These are phyloP conservation scores for Columba livia DNA, from an alignment of 2,113 vertebrate genomes.

Conservation along the genomic window DNA sequence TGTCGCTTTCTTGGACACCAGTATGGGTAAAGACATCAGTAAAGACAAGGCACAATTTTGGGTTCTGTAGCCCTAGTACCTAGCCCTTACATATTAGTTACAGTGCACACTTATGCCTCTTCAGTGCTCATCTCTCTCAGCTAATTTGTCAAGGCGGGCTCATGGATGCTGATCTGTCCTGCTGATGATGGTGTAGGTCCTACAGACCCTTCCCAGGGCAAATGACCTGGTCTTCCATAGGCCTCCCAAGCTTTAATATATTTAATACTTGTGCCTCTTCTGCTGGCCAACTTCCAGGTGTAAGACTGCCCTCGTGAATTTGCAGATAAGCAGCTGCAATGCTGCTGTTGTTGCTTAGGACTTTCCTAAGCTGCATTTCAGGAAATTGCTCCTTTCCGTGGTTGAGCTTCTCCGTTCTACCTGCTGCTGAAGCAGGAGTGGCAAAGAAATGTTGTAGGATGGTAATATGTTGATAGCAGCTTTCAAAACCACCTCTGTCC, in stretches of 20 bases:
- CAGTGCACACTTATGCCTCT: neutral
- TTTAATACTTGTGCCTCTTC: neutral
- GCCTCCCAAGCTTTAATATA: neutral
- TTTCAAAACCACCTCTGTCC: neutral
- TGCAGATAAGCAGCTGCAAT: neutral
- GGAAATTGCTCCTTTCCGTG: neutral
- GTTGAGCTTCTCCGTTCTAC: neutral
- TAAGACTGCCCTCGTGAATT: neutral
- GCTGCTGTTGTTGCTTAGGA: neutral
- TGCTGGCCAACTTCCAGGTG: neutral
- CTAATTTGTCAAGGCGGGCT: neutral
- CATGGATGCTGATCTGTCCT: neutral
- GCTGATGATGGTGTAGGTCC: neutral
- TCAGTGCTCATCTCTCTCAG: neutral
- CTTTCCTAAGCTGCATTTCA: neutral
- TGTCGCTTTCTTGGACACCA: neutral
- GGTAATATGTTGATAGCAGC: neutral
- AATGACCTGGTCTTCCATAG: neutral
- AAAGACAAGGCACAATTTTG: rapidly evolving
- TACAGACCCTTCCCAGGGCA: neutral
- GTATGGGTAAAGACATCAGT: neutral
- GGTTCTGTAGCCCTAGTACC: neutral
- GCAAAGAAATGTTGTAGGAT: neutral
- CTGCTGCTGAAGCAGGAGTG: neutral
- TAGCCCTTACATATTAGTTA: neutral